phyloP scores from a whole-genome alignment of 2,888 invertebrate species.

The Drosophila prostipennis region DNA sequence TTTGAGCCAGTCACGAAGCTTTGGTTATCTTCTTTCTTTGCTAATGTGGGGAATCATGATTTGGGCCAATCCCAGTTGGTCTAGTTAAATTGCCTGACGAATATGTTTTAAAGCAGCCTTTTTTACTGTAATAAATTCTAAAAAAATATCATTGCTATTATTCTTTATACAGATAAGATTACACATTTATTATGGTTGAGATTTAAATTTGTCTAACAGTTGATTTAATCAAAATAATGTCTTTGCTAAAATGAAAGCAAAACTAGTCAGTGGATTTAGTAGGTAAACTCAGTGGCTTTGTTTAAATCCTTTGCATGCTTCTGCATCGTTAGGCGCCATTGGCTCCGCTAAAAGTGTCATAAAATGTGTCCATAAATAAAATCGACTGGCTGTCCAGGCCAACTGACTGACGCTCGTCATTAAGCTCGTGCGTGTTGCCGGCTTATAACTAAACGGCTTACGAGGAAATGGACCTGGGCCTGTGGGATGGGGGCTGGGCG shows the following conservation, averaged over 20 bases:
- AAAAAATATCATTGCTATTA: too few relatives aligned
- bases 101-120: neutral
- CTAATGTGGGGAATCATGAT: neutral
- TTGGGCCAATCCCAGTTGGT: neutral
- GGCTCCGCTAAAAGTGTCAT: conserved; percentile 59
- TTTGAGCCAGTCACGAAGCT: conserved; percentile 17
- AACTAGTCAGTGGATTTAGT: conserved; percentile 2
- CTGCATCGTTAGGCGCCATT: conserved; percentile 34
- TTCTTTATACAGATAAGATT: too few relatives aligned
- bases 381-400: conserved; percentile 56
- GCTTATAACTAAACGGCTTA: conserved; percentile 54
- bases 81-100: neutral
- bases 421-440: conserved; percentile 50
- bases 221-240: neutral
- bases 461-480: conserved; percentile 12
- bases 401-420: conserved; percentile 54
- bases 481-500: neutral
- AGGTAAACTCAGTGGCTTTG: conserved; percentile 1
- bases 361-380: conserved; percentile 68
- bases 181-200: too few relatives aligned
- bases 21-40: neutral
- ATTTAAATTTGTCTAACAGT: too few relatives aligned
- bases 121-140: too few relatives aligned
- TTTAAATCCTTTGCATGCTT: conserved; percentile 56
- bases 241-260: conserved; percentile 7